Conservation (phyloP, 2,888 invertebrate species). For the Itoplectis maculator region DNA sequence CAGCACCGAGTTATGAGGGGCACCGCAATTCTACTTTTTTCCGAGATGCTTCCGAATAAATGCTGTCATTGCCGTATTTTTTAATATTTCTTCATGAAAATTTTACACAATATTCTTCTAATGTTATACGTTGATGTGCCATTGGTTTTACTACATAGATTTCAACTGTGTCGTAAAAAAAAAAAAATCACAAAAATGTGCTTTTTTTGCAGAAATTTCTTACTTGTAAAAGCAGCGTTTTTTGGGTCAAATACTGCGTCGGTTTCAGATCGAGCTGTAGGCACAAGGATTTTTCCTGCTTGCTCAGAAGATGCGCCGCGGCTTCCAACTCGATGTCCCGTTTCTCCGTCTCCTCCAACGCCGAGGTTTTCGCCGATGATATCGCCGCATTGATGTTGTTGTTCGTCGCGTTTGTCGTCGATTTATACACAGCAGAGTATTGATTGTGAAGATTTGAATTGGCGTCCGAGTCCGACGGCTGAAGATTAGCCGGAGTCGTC, state of each 20-base stretch:
- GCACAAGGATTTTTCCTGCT: conserved; percentile 83
- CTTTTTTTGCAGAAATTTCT: conserved; percentile 60
- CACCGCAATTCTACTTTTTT: no score
- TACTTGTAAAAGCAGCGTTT: conserved; percentile 93
- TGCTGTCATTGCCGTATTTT: no score
- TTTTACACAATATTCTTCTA: no score
- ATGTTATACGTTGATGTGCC: no score
- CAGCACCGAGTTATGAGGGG: no score
- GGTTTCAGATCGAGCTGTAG: conserved; percentile 91
- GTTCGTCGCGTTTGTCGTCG: conserved; percentile 76
- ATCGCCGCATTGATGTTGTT: conserved; percentile 62
- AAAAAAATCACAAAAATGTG: no score
- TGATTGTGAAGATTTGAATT: conserved; percentile 80
- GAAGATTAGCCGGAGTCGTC: conserved; percentile 84
- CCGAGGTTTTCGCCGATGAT: conserved; percentile 71
- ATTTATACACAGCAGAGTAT: conserved; percentile 75
- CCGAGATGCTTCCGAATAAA: no score
- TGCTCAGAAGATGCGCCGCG: conserved; percentile 82
- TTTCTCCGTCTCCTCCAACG: conserved; percentile 74
- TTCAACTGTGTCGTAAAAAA: no score
- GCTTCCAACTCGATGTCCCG: conserved; percentile 82
- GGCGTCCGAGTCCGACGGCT: conserved; percentile 82
- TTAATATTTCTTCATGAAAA: no score
- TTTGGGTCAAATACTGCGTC: conserved; percentile 95
- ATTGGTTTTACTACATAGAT: no score